Evolutionary conservation across 2,113 vertebrate species (phyloP), one percentile per base, ranked within the genome.

Genomic region (Dendrocopos noguchii): DNA sequence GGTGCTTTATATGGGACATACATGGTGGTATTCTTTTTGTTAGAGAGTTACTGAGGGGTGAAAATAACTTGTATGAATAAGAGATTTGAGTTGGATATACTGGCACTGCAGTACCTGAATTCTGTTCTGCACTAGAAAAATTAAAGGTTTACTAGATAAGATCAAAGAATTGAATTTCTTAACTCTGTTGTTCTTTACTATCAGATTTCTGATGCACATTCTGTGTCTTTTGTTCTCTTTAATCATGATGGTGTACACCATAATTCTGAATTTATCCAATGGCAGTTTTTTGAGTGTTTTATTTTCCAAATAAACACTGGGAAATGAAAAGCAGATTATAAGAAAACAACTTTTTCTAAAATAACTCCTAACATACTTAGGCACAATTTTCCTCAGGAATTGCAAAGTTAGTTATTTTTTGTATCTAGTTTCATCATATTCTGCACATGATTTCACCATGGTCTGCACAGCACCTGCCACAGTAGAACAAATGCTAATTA

Each of bases 101-200:
- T 64, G 42, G 65, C 4, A 1, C 70, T 71, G 27, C 19, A 59
- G 31, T 74, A 33, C n/a, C 56, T 60, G 56, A 83, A 63, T 74
- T 90, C 27, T 82, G 68, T 88, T 94, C 61, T 68, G n/a, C 71
- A 50, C 31, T 4, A 55, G 64, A 73, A 79, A 76, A 78, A 92
- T 82, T 84, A 87, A 91, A 66, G 52, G 31, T 91, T 81, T 85
- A 76, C 78, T 92, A 84, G 52, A 65, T 84, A 93, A 82, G 27
- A 81, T 84, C 61, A 75, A 84, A 82, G 56, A 81, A 55, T 76
- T 79, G 50, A 7, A 36, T 76, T 93, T 90, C 66, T 70, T 3
- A 90, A 92, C 55, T 67, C 66, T 66, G 22, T 64, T 73, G 44
- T 57, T 15, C 55, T 73, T 90, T 86, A 73, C 10, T 56, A 80